Evolutionary conservation across 2,888 invertebrate genomes (phyloP).

Genomic region (Gandaritis pyraliata): DNA sequence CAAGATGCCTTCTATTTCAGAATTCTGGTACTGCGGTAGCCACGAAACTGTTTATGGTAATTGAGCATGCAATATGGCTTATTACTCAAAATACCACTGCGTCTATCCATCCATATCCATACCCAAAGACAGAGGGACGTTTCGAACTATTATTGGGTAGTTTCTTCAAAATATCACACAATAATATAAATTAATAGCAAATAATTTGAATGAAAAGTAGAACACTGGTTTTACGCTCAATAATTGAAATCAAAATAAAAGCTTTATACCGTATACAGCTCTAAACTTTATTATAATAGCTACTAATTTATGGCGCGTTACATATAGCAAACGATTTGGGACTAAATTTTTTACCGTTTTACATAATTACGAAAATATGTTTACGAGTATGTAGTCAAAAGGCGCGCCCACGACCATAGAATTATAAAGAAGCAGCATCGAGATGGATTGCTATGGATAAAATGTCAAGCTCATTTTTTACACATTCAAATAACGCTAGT

Average conservation of each 20-base stretch:
- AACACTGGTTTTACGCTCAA: slow-evolving; percentile 63
- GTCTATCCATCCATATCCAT: too few relatives aligned
- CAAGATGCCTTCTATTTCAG: too few relatives aligned
- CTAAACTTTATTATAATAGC: slow-evolving; percentile 72
- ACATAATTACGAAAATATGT: slow-evolving; percentile 82
- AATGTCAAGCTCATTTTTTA: slow-evolving; percentile 68
- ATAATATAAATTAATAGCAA: slow-evolving; percentile 30
- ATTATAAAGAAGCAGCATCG: slow-evolving; percentile 63
- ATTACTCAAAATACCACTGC: too few relatives aligned
- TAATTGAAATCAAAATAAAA: slow-evolving; percentile 62
- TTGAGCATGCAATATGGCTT: too few relatives aligned
- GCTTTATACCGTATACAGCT: slow-evolving; percentile 70
- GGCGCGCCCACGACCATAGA: slow-evolving; percentile 72
- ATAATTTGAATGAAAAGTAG: slow-evolving; percentile 70
- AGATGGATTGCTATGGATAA: slow-evolving; percentile 76
- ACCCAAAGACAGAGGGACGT: too few relatives aligned
- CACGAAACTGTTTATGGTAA: too few relatives aligned
- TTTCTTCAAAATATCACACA: too few relatives aligned
- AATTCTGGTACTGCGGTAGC: too few relatives aligned
- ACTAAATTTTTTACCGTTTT: slow-evolving; percentile 77
- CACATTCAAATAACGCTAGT: slow-evolving; percentile 65
- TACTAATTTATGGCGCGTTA: slow-evolving; percentile 80
- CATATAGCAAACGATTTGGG: slow-evolving; percentile 75
- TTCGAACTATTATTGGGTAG: too few relatives aligned
- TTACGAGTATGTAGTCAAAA: slow-evolving; percentile 63